Percentiles rank a stretch among this genome's conserved stretches.
Evolutionary conservation across 2,113 vertebrate species (phyloP).

Genomic region (Paramormyrops kingsleyae): DNA sequence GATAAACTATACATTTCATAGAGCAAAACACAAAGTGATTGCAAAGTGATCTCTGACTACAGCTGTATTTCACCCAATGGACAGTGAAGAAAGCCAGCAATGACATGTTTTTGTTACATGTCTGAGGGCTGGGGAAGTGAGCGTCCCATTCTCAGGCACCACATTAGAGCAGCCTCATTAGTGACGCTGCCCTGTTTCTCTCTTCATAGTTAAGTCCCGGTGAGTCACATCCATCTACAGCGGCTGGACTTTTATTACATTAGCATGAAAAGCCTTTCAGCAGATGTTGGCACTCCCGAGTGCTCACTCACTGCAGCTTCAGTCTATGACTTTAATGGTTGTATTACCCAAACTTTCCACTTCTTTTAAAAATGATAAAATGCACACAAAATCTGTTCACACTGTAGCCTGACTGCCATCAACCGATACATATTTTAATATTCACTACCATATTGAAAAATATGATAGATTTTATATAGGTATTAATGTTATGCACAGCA

Average conservation of each 20-base stretch:
- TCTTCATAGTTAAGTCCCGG: conserved; percentile 23
- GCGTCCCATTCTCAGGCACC: conserved; percentile 28
- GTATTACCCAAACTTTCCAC: conserved; percentile 1
- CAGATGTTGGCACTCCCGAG: conserved; percentile 34
- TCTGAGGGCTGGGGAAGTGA: conserved; percentile 28
- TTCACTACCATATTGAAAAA: neutral
- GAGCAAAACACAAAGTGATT: conserved; percentile 8
- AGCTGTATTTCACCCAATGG: conserved; percentile 15
- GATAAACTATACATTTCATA: conserved; percentile 2
- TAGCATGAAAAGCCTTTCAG: conserved; percentile 50
- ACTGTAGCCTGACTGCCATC: neutral
- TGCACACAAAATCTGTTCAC: neutral
- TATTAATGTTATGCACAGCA: neutral
- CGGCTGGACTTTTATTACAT: conserved; percentile 47
- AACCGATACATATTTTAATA: neutral
- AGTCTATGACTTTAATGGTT: conserved; percentile 32
- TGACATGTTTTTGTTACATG: conserved; percentile 39
- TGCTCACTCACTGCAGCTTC: conserved; percentile 17
- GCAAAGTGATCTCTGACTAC: conserved; percentile 20
- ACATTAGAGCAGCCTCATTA: conserved; percentile 33
- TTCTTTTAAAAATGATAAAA: neutral
- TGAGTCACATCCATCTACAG: conserved; percentile 40
- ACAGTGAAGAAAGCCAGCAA: conserved; percentile 21
- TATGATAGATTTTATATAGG: neutral
- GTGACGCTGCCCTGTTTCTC: conserved; percentile 20